Conservation (phyloP, 2,113 vertebrate species). For the Cebus imitator region DNA sequence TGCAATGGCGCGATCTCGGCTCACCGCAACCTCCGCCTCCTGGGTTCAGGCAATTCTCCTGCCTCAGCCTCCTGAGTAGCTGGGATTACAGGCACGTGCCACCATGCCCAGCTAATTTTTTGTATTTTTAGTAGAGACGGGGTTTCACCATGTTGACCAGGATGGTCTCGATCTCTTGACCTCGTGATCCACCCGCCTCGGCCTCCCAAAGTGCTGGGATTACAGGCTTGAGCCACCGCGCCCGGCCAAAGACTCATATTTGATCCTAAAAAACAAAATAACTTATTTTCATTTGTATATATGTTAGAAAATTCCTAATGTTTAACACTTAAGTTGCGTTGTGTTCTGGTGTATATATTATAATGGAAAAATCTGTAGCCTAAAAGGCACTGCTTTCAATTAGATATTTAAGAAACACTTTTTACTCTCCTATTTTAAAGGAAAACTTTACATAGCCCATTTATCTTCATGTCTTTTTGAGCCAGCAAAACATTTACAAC, state of each 20-base stretch:
- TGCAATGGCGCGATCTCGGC: too few species aligned
- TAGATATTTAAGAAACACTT: background rate
- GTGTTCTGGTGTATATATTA: background rate
- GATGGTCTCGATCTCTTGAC: too few species aligned
- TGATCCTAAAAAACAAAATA: background rate
- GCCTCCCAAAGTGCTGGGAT: too few species aligned
- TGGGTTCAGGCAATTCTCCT: too few species aligned
- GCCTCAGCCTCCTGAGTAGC: too few species aligned
- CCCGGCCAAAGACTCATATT: conserved; percentile 45
- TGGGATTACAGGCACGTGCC: too few species aligned
- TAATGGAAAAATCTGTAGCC: background rate
- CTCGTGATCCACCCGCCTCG: too few species aligned
- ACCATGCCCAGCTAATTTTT: too few species aligned
- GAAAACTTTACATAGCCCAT: background rate
- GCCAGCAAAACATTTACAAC: background rate
- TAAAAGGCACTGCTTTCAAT: background rate
- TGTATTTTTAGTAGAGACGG: too few species aligned
- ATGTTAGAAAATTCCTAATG: background rate
- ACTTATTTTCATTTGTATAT: background rate
- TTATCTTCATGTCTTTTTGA: background rate
- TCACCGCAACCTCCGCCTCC: too few species aligned
- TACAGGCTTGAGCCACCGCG: too few species aligned
- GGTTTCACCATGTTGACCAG: too few species aligned
- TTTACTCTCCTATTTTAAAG: background rate
- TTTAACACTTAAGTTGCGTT: conserved; percentile 3